Evolutionary conservation across 2,888 invertebrate genomes (phyloP).

Genomic region (Clistopyga incitator): DNA sequence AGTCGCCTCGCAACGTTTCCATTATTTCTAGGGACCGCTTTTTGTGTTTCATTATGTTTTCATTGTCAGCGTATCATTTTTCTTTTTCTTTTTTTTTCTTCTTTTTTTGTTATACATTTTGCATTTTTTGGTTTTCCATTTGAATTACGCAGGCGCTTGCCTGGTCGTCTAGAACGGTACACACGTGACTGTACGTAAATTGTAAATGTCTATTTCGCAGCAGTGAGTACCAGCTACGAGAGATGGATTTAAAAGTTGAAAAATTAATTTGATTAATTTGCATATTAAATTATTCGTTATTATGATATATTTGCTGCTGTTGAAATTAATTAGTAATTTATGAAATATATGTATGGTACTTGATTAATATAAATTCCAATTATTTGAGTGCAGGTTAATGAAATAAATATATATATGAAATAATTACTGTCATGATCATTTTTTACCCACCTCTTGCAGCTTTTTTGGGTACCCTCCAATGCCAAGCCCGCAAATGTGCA

Average conservation of each 20-base stretch:
- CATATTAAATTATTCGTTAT: background rate
- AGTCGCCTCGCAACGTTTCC: slow-evolving; percentile 25
- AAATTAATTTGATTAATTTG: background rate
- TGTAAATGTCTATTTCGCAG: slow-evolving; percentile 31
- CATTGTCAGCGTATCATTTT: slow-evolving; percentile 34
- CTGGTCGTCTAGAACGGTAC: slow-evolving; percentile 35
- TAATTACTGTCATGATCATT: background rate
- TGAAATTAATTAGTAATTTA: background rate
- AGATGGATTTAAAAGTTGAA: slow-evolving; percentile 32
- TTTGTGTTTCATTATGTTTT: slow-evolving; percentile 41
- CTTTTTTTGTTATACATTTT: slow-evolving; percentile 11
- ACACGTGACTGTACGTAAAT: slow-evolving; percentile 41
- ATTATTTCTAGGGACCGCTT: slow-evolving; percentile 31
- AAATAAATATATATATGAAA: background rate
- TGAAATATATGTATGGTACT: background rate
- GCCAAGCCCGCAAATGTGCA: slow-evolving; percentile 50
- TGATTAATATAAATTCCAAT: background rate
- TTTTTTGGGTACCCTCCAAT: slow-evolving; percentile 35
- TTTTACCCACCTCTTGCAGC: slow-evolving; percentile 53
- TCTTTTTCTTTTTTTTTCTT: no score
- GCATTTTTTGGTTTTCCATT: background rate
- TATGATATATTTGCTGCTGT: background rate
- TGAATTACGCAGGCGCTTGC: slow-evolving; percentile 41
- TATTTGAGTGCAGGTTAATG: background rate
- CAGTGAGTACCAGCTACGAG: slow-evolving; percentile 36